Percentiles rank a stretch among this genome's conserved stretches.
These are phyloP conservation scores for Didymodactylos carnosus DNA, from an alignment of 2,888 invertebrate species.

Conservation along the genomic window DNA sequence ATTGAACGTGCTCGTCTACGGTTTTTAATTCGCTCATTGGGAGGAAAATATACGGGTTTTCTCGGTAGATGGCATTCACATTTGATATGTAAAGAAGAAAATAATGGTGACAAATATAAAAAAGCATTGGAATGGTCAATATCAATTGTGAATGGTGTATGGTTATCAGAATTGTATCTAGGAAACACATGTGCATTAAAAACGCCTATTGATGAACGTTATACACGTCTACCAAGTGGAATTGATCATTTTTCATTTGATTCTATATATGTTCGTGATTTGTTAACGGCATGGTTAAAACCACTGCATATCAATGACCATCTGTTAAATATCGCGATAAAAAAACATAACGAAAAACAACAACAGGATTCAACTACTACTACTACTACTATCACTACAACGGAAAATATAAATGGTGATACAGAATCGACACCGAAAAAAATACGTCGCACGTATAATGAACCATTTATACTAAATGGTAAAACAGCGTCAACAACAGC, in stretches of 20 bases:
- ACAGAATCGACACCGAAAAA: background rate
- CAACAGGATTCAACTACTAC: background rate
- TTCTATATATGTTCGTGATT: slow-evolving; percentile 14
- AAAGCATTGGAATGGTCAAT: slow-evolving; percentile 78
- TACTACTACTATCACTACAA: background rate
- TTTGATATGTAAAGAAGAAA: slow-evolving; percentile 26
- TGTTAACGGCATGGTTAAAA: slow-evolving; percentile 69
- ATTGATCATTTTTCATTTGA: slow-evolving; percentile 6
- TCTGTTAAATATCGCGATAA: background rate
- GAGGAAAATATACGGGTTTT: slow-evolving; percentile 54
- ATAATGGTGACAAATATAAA: slow-evolving; percentile 61
- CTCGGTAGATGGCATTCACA: slow-evolving; percentile 39
- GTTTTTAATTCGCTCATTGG: slow-evolving; percentile 61
- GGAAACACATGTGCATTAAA: slow-evolving; percentile 61
- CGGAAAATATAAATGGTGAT: background rate
- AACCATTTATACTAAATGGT: too few relatives aligned
- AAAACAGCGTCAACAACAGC: too few relatives aligned
- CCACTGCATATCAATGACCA: slow-evolving; percentile 60
- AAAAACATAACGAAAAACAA: background rate
- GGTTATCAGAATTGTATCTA: slow-evolving; percentile 74
- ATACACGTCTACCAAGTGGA: slow-evolving; percentile 30
- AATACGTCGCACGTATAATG: too few relatives aligned
- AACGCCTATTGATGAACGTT: slow-evolving; percentile 23
- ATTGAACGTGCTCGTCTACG: slow-evolving; percentile 55
- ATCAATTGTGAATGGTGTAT: slow-evolving; percentile 71